phyloP scores from a whole-genome alignment of 2,113 vertebrate species.

The Electrona antarctica region DNA sequence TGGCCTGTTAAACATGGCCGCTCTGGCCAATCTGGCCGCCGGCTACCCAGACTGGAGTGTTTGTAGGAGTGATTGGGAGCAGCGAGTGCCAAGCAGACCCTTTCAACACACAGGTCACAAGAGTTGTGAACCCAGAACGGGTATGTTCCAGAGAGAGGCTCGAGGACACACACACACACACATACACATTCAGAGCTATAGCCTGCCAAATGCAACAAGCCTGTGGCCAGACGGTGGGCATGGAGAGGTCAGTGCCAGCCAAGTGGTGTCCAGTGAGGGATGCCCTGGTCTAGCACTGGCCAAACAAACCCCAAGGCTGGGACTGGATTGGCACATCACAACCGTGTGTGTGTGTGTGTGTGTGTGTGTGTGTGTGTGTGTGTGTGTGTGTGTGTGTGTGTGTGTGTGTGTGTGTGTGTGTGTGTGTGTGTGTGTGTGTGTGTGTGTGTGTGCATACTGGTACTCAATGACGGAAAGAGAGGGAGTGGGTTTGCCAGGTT shows the following conservation, averaged over 20 bases:
- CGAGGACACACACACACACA: background rate
- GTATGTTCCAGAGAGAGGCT: slow-evolving; percentile 45
- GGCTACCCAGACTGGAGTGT: slow-evolving; percentile 58
- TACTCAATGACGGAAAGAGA: slow-evolving; percentile 1
- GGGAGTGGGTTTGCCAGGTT: background rate
- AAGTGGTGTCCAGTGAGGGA: slow-evolving; percentile 71
- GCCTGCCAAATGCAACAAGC: slow-evolving; percentile 67
- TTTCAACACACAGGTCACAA: slow-evolving; percentile 58
- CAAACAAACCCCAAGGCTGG: slow-evolving; percentile 66
- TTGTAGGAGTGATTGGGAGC: slow-evolving; percentile 44
- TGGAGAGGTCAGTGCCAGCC: slow-evolving; percentile 61
- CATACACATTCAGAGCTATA: slow-evolving; percentile 4
- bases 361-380: background rate
- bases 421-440: too few relatives aligned
- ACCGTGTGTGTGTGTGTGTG: background rate
- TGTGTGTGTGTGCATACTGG: background rate
- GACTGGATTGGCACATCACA: slow-evolving; percentile 39
- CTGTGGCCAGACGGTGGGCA: slow-evolving; percentile 65
- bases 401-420: too few relatives aligned
- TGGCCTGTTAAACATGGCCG: slow-evolving; percentile 50
- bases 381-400: background rate
- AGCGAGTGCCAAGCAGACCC: slow-evolving; percentile 34
- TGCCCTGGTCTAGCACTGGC: slow-evolving; percentile 46
- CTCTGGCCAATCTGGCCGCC: slow-evolving; percentile 64
- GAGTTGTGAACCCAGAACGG: slow-evolving; percentile 59